Base-by-base conservation (phyloP, 2,888 invertebrate species). In the Ormyrus nitidulus region DNA sequence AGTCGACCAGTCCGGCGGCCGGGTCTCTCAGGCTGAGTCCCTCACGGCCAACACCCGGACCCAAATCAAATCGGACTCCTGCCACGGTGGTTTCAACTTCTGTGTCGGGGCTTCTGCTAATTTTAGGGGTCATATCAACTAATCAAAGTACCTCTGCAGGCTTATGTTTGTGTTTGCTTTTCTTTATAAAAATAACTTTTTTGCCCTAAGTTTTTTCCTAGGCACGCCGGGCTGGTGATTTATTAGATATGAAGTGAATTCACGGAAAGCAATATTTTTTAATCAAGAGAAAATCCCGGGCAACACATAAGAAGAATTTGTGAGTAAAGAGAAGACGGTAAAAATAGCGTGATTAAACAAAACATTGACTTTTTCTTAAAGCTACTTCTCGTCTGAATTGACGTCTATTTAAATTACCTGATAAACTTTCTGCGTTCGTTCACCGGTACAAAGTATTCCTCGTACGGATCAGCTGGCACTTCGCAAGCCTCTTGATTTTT, bases 381-480 rank as follows among this genome's bases (percentile, higher is more conserved):
- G 44, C 34, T 68, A 54, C 48, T 59, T 59, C n/a, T 59, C 56
- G 44, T 8, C 8, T 10, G 56, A n/a, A 68, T 4, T 54, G 7
- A 11, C 5, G 11, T 10, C 9, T 13, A 46, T 8, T 46, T 34
- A 34, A 44, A 69, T 91, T 89, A 96, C 96, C 96, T 95, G 93
- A 96, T 95, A 89, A 94, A 96, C 91, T 96, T 96, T 88, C 94
- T 93, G 90, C 96, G 96, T 88, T 96, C 95, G 89, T 96, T 96
- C 83, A 96, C 96, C 51, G 96, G 95, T 82, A 96, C 95, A 89
- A 96, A 96, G 91, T 96, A 96, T 87, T 96, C 96, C 86, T 96
- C 95, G 89, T 96, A 95, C 6, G 95, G 94, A 89, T 95, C 95
- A 54, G 93, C 92, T 44, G 94, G 92, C 66, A 90, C 85, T 75